A percentile compares a stretch with the other conserved stretches of the same genome.
Evolutionary conservation across 2,797 vertebrate genomes (phyloP).

Genomic region (Siniperca scherzeri): DNA sequence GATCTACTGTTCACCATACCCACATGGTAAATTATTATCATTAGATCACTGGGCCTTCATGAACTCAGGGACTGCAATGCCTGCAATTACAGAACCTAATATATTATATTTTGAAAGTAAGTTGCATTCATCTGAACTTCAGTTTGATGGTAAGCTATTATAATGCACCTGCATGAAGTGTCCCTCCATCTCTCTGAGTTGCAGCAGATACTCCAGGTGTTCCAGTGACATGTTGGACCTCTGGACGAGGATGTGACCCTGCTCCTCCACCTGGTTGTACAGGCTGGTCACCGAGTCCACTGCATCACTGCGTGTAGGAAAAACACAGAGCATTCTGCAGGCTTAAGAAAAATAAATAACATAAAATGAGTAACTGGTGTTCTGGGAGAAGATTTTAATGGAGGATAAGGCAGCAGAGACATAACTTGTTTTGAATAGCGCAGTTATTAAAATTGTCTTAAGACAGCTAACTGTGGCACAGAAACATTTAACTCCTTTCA

Average conservation of each 20-base stretch:
- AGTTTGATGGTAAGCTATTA: not conserved
- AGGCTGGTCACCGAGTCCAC: slow-evolving; percentile 87
- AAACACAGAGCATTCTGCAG: not conserved
- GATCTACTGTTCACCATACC: not conserved
- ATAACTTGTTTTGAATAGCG: not conserved
- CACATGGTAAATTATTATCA: not conserved
- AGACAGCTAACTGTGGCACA: not conserved
- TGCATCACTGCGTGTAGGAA: slow-evolving; percentile 80
- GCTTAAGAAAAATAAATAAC: not conserved
- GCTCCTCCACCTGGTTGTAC: slow-evolving; percentile 92
- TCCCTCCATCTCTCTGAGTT: slow-evolving; percentile 86
- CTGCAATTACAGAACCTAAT: not conserved
- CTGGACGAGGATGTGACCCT: slow-evolving; percentile 91
- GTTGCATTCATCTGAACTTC: not conserved
- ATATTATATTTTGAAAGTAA: not conserved
- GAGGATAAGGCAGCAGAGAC: not conserved
- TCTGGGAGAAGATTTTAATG: not conserved
- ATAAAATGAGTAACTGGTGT: not conserved
- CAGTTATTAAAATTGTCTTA: not conserved
- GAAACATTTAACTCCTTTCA: not conserved
- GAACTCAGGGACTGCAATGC: not conserved
- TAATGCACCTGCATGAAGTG: slow-evolving; percentile 88
- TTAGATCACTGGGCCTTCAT: not conserved
- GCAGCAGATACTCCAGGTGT: slow-evolving; percentile 88
- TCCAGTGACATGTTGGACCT: slow-evolving; percentile 91